These are phyloP conservation scores for Chloroceryle inda DNA, from an alignment of 2,797 vertebrate species.

Conservation along the genomic window DNA sequence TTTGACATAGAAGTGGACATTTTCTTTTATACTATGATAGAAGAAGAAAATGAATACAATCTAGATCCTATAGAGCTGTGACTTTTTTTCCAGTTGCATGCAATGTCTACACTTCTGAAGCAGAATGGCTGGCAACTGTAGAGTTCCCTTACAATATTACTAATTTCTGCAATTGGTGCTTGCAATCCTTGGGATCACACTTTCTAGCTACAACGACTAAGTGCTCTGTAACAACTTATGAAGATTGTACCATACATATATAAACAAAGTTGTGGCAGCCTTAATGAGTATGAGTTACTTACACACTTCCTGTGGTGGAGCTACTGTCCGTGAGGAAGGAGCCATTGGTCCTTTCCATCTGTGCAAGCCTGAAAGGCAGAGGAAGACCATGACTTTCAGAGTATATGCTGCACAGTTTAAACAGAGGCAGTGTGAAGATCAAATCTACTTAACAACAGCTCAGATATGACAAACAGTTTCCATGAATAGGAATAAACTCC, in stretches of 20 bases:
- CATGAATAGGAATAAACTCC: not conserved
- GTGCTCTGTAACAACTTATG: not conserved
- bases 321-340: conserved; percentile 96
- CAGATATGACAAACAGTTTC: not conserved
- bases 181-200: not conserved
- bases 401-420: not conserved
- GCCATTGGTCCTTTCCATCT: conserved; percentile 96
- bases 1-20: not conserved
- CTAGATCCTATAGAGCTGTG: not conserved
- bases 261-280: not conserved
- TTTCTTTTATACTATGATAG: not conserved
- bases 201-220: not conserved
- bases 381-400: not conserved
- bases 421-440: not conserved
- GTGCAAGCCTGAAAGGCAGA: conserved; percentile 87
- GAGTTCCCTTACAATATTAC: not conserved
- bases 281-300: conserved; percentile 79
- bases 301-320: conserved; percentile 96
- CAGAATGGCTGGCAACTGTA: not conserved
- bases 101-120: not conserved
- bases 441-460: not conserved
- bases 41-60: not conserved
- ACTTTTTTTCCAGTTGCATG: not conserved
- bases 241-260: not conserved
- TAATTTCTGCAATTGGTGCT: not conserved